These are phyloP conservation scores for Itoplectis maculator DNA, from an alignment of 2,888 invertebrate species.

Conservation along the genomic window DNA sequence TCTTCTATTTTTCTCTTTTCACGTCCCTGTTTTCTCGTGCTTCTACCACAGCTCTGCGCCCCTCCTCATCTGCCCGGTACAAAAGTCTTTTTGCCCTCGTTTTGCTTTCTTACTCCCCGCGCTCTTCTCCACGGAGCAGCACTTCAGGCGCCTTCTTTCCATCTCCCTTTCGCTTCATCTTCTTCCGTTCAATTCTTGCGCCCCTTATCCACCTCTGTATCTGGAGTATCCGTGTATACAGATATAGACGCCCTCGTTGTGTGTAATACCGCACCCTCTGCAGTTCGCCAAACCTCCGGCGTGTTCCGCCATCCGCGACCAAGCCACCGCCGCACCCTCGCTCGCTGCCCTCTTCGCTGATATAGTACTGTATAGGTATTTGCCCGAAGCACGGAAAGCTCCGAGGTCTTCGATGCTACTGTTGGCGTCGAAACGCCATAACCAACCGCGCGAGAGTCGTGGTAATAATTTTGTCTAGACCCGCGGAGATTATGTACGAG, in stretches of 20 bases:
- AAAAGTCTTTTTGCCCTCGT: constrained; percentile 28
- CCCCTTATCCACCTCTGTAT: constrained; percentile 20
- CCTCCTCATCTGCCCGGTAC: constrained; percentile 5
- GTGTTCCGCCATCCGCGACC: constrained; percentile 64
- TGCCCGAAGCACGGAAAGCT: constrained; percentile 18
- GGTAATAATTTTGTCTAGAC: constrained; percentile 73
- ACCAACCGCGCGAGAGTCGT: constrained; percentile 63
- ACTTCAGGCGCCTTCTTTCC: constrained; percentile 24
- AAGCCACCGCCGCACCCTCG: constrained; percentile 33
- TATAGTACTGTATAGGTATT: constrained; percentile 32
- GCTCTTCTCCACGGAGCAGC: background rate
- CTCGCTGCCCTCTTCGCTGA: constrained; percentile 38
- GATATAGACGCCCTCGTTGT: background rate
- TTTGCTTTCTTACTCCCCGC: constrained; percentile 27
- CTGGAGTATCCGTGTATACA: constrained; percentile 15
- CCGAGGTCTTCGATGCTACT: constrained; percentile 16
- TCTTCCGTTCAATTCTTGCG: constrained; percentile 41
- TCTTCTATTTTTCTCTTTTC: constrained; percentile 1
- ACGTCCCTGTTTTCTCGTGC: background rate
- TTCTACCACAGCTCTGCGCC: background rate
- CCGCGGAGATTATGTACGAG: constrained; percentile 22
- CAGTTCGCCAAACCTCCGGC: constrained; percentile 58
- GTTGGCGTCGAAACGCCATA: constrained; percentile 57
- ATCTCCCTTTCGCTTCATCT: constrained; percentile 26
- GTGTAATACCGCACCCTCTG: constrained; percentile 40